phyloP scores from a whole-genome alignment of 2,888 invertebrate species.

The Pogonocherus hispidulus region DNA sequence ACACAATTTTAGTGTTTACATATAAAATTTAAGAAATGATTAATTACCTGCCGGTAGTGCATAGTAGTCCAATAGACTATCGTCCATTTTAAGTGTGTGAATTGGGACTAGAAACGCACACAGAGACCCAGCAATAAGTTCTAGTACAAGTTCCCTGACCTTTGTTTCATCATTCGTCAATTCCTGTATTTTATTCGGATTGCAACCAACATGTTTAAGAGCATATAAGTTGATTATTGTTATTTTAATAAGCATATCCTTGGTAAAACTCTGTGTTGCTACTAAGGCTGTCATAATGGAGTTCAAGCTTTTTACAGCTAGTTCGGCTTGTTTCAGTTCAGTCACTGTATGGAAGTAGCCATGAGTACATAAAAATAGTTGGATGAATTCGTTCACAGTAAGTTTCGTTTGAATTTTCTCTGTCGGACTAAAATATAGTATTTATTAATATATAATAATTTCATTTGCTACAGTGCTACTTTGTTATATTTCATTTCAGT shows the following conservation, averaged over 20 bases:
- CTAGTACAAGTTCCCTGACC: slow-evolving; percentile 73
- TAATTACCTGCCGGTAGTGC: slow-evolving; percentile 78
- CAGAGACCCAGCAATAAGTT: slow-evolving; percentile 77
- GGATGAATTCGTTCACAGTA: slow-evolving; percentile 73
- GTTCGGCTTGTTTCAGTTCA: slow-evolving; percentile 75
- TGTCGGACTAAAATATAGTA: slow-evolving; percentile 58
- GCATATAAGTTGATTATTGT: slow-evolving; percentile 83
- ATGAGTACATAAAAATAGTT: slow-evolving; percentile 76
- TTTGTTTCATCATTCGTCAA: slow-evolving; percentile 73
- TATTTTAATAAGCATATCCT: slow-evolving; percentile 83
- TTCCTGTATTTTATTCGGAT: slow-evolving; percentile 65
- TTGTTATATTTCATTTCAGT: no score
- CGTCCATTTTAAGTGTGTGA: slow-evolving; percentile 78
- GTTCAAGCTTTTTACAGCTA: slow-evolving; percentile 76
- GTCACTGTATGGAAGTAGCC: slow-evolving; percentile 71
- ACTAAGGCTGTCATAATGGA: slow-evolving; percentile 82
- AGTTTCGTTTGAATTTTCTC: slow-evolving; percentile 73
- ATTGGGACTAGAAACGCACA: slow-evolving; percentile 80
- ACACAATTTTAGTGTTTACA: background rate
- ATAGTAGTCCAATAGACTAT: slow-evolving; percentile 74
- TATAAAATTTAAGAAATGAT: background rate
- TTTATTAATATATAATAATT: no score
- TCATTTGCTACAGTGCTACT: no score
- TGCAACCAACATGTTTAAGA: slow-evolving; percentile 73
- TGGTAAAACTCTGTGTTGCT: slow-evolving; percentile 83